Conservation (phyloP, 2,797 vertebrate species). For the Protosalanx chinensis region DNA sequence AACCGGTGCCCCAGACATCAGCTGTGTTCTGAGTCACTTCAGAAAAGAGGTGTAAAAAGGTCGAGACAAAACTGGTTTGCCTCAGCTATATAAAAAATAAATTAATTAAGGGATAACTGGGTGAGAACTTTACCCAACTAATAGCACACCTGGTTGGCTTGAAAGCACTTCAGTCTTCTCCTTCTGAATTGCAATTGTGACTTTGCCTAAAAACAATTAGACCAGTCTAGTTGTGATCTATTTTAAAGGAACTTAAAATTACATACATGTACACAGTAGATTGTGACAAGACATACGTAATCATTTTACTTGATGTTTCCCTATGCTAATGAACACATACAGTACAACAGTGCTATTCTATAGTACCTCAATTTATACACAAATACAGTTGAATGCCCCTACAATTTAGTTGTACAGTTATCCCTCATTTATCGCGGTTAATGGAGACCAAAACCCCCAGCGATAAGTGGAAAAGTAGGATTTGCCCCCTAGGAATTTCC, state of each 20-base stretch:
- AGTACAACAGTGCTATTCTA: background rate
- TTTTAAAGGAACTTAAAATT: background rate
- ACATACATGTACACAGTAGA: conserved; percentile 16
- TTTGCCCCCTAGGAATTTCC: too few relatives aligned
- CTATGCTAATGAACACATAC: conserved; percentile 13
- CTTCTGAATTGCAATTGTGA: background rate
- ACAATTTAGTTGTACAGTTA: too few relatives aligned
- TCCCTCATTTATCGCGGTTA: too few relatives aligned
- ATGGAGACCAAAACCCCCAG: too few relatives aligned
- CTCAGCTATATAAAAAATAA: background rate
- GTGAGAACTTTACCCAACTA: background rate
- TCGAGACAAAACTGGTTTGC: conserved; percentile 37
- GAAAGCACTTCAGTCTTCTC: background rate
- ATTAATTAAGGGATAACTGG: background rate
- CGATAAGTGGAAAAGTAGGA: too few relatives aligned
- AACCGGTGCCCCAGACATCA: conserved; percentile 31
- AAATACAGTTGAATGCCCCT: background rate
- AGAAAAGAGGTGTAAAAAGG: conserved; percentile 24
- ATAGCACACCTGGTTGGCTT: background rate
- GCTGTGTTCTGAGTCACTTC: conserved; percentile 1
- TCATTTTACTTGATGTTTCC: conserved; percentile 23
- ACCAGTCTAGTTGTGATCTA: background rate
- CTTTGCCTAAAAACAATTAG: background rate
- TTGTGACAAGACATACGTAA: too few relatives aligned
- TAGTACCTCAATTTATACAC: background rate